Evolutionary conservation across 2,113 vertebrate genomes (phyloP).

Genomic region (Brachypteracias leptosomus): DNA sequence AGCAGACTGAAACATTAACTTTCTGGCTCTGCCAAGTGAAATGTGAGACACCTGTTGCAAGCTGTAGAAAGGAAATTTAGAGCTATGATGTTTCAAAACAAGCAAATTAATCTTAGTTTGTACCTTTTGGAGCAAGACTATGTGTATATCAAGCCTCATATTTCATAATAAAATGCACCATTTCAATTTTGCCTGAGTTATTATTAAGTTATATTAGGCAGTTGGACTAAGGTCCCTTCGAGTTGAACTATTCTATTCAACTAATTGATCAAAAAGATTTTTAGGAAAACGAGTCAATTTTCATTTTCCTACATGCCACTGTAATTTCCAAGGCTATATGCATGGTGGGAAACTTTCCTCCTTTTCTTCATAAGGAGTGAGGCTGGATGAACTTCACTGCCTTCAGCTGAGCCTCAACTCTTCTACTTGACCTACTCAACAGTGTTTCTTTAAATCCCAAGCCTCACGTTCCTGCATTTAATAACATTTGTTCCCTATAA

Average conservation of each 20-base stretch:
- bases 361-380: background rate
- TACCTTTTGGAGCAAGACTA: background rate
- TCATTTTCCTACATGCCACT: background rate
- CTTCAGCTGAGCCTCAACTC: background rate
- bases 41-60: background rate
- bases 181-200: background rate
- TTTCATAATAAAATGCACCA: background rate
- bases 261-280: background rate
- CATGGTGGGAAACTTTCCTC: background rate
- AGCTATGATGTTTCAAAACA: background rate
- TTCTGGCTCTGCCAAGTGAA: background rate
- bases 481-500: background rate
- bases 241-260: background rate
- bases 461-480: background rate
- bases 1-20: background rate
- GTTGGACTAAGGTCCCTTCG: background rate
- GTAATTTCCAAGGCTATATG: background rate
- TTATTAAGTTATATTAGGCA: background rate
- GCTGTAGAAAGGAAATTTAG: background rate
- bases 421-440: background rate
- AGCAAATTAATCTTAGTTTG: background rate
- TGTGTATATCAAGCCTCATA: background rate
- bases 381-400: background rate
- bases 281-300: background rate
- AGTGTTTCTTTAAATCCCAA: background rate